Evolutionary conservation across 92 coral and sea anemone species (phyloP).

Genomic region (Zoanthus gigantus): DNA sequence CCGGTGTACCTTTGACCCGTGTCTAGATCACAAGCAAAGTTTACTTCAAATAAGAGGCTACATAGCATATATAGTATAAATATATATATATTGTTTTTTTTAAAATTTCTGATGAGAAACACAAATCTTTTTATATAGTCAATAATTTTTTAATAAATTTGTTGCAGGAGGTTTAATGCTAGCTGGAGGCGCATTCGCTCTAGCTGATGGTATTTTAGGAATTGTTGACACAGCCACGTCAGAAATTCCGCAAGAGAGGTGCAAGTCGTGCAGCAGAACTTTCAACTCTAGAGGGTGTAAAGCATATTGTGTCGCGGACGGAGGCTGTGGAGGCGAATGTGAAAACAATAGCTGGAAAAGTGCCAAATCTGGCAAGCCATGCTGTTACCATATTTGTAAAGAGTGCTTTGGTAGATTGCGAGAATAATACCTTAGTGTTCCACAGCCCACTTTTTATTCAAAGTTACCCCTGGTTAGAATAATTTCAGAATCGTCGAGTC

Average conservation of each 20-base stretch:
- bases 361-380: not conserved
- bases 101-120: too few relatives aligned
- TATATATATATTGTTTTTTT: too few relatives aligned
- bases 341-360: constrained; percentile 22
- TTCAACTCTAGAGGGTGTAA: constrained; percentile 24
- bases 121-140: not conserved
- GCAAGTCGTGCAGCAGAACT: constrained; percentile 18
- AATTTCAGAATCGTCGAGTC: too few relatives aligned
- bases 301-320: constrained; percentile 5
- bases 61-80: too few relatives aligned
- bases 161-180: constrained; percentile 10
- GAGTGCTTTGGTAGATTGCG: constrained; percentile 12
- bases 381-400: constrained; percentile 35
- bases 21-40: too few relatives aligned
- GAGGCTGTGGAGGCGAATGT: constrained; percentile 39
- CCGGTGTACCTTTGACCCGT: too few relatives aligned
- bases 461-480: too few relatives aligned
- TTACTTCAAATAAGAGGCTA: too few relatives aligned
- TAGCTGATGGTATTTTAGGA: constrained; percentile 28
- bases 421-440: not conserved
- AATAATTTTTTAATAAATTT: not conserved
- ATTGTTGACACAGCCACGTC: constrained; percentile 34
- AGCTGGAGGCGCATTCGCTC: constrained; percentile 31
- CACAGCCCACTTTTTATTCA: too few relatives aligned
- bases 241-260: constrained; percentile 27